Evolutionary conservation across 2,888 invertebrate species (phyloP), one percentile per base, ranked within the genome.

Genomic region (Slavum lentiscoides): DNA sequence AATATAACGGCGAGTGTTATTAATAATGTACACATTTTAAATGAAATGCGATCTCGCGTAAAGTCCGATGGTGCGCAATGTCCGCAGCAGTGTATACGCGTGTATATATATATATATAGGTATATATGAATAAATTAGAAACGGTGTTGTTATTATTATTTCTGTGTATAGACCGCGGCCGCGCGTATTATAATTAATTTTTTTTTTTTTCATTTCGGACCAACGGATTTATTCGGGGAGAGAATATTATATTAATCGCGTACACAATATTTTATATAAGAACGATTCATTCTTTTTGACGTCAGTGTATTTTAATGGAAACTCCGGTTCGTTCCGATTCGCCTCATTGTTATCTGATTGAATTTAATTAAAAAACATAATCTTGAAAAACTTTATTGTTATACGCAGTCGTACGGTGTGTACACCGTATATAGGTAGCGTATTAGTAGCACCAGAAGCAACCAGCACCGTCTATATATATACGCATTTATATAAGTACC

Each of bases 281-380:
- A 49, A 49, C 49, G n/a, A 7, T n/a, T 37, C 66, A 58, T 66
- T 75, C 21, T 23, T 55, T 67, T 75, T 19, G 17, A 74, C 58
- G 69, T 7, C 5, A 30, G 39, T 43, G 15, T 58, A 67, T 66
- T 75, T 66, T 23, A 75, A 75, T 75, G 66, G 58, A 67, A 75
- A 66, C 64, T 66, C 66, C 43, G 43, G 66, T 55, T 55, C 64
- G 74, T 75, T 75, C 58, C 55, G 66, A 75, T 66, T 67, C 74
- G 23, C 74, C 21, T 49, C 49, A 67, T 75, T 75, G 74, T 75
- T 75, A 75, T 75, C 74, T 23, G 74, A 75, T 75, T 58, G 74
- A 67, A 67, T 75, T 75, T 66, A 75, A 75, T 75, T 75, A 67
- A 75, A 62, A 75, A 75, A 67, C 37, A 43, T 67, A 75, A 75